Evolutionary conservation across 2,888 invertebrate genomes (phyloP).

Genomic region (Ophioninae sp.): DNA sequence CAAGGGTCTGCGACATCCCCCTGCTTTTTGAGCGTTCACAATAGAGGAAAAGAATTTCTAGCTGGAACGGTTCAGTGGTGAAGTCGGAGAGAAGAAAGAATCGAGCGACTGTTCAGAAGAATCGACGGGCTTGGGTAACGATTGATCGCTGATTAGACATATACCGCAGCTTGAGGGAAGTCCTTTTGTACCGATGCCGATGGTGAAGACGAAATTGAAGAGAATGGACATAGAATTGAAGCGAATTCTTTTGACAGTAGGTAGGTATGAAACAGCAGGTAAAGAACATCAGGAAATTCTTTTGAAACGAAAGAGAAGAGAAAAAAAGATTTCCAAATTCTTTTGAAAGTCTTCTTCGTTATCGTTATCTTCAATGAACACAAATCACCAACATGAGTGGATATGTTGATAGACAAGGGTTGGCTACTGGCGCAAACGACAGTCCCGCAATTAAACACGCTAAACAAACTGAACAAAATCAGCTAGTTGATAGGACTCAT

Average conservation of each 20-base stretch:
- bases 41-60: conserved; percentile 3
- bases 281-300: conserved; percentile 35
- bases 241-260: conserved; percentile 15
- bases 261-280: conserved; percentile 3
- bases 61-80: conserved; percentile 20
- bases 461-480: too few species aligned
- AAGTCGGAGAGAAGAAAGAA: conserved; percentile 18
- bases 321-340: too few species aligned
- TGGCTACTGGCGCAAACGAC: background rate
- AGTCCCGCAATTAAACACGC: background rate
- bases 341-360: conserved; percentile 25
- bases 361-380: conserved; percentile 8
- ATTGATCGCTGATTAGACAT: conserved; percentile 58
- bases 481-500: too few species aligned
- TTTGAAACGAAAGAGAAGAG: conserved; percentile 21
- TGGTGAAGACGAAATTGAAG: background rate
- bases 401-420: background rate
- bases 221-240: conserved; percentile 13
- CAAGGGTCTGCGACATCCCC: conserved; percentile 4
- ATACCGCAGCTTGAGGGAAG: conserved; percentile 35
- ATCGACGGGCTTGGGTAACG: conserved; percentile 46
- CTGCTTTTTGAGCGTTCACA: background rate
- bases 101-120: conserved; percentile 31
- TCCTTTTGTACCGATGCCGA: conserved; percentile 49
- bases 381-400: background rate